phyloP scores from a whole-genome alignment of 2,113 vertebrate genomes.

The Speoplatyrhinus poulsoni region DNA sequence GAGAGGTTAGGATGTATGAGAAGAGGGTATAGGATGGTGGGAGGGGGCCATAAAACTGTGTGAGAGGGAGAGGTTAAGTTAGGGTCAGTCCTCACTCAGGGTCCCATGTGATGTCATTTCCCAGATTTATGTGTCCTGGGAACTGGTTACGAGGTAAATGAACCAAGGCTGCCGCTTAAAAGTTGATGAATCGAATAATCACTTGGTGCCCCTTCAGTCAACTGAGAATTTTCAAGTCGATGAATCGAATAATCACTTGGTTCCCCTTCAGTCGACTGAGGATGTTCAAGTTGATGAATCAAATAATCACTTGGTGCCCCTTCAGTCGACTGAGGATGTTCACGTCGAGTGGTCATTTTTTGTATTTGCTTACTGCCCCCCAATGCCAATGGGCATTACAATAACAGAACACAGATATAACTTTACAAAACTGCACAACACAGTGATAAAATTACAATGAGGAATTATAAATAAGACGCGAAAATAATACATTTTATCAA shows the following conservation, averaged over 20 bases:
- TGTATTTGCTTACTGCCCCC: too few relatives aligned
- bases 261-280: too few relatives aligned
- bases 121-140: constrained; percentile 68
- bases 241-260: too few relatives aligned
- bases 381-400: too few relatives aligned
- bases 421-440: too few relatives aligned
- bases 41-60: constrained; percentile 63
- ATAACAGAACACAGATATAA: too few relatives aligned
- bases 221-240: constrained; percentile 2
- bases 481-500: too few relatives aligned
- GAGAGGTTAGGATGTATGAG: constrained; percentile 73
- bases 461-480: too few relatives aligned
- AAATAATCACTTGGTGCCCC: constrained; percentile 54
- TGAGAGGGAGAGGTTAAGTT: constrained; percentile 75
- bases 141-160: constrained; percentile 81
- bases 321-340: constrained; percentile 30
- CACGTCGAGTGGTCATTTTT: too few relatives aligned
- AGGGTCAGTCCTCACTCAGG: constrained; percentile 73
- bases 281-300: constrained; percentile 69
- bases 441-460: too few relatives aligned
- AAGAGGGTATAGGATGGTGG: constrained; percentile 45
- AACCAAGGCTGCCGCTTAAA: constrained; percentile 50
- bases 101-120: constrained; percentile 69
- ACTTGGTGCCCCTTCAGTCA: constrained; percentile 40
- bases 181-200: constrained; percentile 76